phyloP scores from a whole-genome alignment of 92 coral and sea anemone genomes.

The Pocillopora grandis region DNA sequence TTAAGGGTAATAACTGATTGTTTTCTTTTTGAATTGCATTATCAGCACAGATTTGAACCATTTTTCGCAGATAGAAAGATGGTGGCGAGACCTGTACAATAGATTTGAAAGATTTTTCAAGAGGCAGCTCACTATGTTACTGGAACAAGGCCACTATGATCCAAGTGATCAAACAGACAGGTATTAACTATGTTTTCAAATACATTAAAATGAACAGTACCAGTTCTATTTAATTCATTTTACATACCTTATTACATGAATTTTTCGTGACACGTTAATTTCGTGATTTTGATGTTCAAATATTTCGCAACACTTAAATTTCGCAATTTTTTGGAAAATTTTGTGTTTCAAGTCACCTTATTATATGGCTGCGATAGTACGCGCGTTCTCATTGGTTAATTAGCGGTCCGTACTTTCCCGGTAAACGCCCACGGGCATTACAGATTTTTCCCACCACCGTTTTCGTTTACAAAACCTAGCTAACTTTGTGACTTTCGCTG shows the following conservation, averaged over 20 bases:
- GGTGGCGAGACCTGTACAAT: conserved; percentile 69
- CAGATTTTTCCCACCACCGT: no score
- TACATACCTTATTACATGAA: neutral
- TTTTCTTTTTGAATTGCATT: conserved; percentile 2
- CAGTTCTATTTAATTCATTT: neutral
- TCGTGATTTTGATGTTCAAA: no score
- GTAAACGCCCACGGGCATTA: no score
- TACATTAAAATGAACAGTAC: neutral
- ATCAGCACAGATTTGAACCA: neutral
- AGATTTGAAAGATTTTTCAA: conserved; percentile 61
- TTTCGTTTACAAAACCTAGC: no score
- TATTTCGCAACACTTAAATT: no score
- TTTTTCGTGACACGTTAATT: no score
- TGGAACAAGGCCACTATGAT: conserved; percentile 69
- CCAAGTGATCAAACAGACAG: conserved; percentile 55
- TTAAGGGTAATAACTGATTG: neutral
- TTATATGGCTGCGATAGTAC: no score
- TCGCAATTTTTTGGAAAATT: no score
- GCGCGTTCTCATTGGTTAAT: no score
- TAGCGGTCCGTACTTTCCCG: no score
- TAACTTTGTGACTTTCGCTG: no score
- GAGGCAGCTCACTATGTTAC: conserved; percentile 55
- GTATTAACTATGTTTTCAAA: conserved; percentile 15
- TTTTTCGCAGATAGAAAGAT: conserved; percentile 63
- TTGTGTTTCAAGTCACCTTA: neutral